A percentile compares a stretch with the other conserved stretches of the same genome.
Evolutionary conservation across 2,888 invertebrate species (phyloP).

Genomic region (Volucella inanis): DNA sequence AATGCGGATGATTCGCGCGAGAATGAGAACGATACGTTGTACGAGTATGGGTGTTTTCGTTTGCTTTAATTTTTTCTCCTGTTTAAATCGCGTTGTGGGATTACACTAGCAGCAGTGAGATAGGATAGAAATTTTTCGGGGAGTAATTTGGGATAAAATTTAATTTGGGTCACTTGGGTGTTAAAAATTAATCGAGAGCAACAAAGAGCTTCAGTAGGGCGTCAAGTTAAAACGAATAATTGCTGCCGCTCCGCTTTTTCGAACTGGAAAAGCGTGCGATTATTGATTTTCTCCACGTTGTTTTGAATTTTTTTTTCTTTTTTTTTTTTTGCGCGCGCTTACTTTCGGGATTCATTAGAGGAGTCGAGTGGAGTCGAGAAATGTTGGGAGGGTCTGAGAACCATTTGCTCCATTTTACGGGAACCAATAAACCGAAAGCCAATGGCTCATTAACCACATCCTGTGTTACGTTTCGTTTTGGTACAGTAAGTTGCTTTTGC

Average conservation of each 20-base stretch:
- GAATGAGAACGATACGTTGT: not conserved
- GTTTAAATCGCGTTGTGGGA: conserved; percentile 31
- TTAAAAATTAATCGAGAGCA: conserved; percentile 68
- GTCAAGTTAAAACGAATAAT: conserved; percentile 49
- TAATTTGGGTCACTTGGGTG: conserved; percentile 71
- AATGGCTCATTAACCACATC: conserved; percentile 74
- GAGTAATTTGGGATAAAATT: not conserved
- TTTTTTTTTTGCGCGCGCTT: conserved; percentile 21
- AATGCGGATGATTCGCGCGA: conserved; percentile 35
- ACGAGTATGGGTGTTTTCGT: too few species aligned
- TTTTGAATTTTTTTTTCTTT: conserved; percentile 1
- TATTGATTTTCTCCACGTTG: conserved; percentile 37
- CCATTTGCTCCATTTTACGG: conserved; percentile 66
- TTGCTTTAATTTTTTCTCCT: not conserved
- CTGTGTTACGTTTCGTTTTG: conserved; percentile 61
- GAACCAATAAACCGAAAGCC: conserved; percentile 74
- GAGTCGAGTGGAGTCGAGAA: not conserved
- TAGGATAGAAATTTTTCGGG: not conserved
- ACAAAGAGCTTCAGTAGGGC: conserved; percentile 29
- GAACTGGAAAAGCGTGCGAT: conserved; percentile 49
- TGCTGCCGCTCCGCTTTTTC: conserved; percentile 29
- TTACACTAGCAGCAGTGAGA: conserved; percentile 19
- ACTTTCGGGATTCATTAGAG: conserved; percentile 63
- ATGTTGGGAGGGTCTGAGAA: too few species aligned
- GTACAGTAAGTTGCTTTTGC: conserved; percentile 9